Evolutionary conservation across 2,797 vertebrate genomes (phyloP).

Genomic region (Etheostoma perlongum): DNA sequence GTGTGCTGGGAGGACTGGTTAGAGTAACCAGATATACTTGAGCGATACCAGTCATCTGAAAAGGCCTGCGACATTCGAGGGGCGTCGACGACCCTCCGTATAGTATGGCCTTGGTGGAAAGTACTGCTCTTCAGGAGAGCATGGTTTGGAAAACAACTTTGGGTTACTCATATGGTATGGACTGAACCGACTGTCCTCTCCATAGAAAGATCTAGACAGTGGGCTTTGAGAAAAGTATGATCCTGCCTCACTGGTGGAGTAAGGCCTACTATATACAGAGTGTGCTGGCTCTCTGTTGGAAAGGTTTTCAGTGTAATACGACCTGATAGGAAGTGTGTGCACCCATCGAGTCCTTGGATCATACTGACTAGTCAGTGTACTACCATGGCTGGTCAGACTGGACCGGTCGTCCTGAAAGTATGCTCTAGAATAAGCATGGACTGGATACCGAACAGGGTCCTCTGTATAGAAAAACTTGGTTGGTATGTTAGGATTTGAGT

Average conservation of each 20-base stretch:
- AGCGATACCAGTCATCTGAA: constrained; percentile 90
- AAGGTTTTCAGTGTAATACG: constrained; percentile 86
- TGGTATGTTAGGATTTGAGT: constrained; percentile 87
- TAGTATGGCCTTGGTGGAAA: constrained; percentile 85
- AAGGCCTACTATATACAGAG: constrained; percentile 80
- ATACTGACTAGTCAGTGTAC: constrained; percentile 82
- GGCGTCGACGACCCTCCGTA: constrained; percentile 87
- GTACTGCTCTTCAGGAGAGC: constrained; percentile 82
- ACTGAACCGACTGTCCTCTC: constrained; percentile 84
- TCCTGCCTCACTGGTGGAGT: constrained; percentile 88
- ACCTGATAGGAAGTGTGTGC: constrained; percentile 84
- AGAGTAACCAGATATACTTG: constrained; percentile 87
- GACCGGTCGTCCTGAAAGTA: constrained; percentile 86
- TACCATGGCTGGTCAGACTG: constrained; percentile 84
- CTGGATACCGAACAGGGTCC: constrained; percentile 85
- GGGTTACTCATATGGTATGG: constrained; percentile 79
- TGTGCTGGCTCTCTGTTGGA: constrained; percentile 72
- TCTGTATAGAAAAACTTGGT: constrained; percentile 94
- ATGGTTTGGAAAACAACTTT: constrained; percentile 83
- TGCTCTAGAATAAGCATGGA: constrained; percentile 82
- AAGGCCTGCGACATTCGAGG: constrained; percentile 87
- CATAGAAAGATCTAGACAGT: constrained; percentile 85
- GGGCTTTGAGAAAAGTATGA: constrained; percentile 90
- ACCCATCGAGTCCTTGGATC: constrained; percentile 87
- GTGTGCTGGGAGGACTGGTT: constrained; percentile 84